A percentile compares a stretch with the other conserved stretches of the same genome.
Conservation (phyloP, 2,888 invertebrate species). For the Cantharis rustica region DNA sequence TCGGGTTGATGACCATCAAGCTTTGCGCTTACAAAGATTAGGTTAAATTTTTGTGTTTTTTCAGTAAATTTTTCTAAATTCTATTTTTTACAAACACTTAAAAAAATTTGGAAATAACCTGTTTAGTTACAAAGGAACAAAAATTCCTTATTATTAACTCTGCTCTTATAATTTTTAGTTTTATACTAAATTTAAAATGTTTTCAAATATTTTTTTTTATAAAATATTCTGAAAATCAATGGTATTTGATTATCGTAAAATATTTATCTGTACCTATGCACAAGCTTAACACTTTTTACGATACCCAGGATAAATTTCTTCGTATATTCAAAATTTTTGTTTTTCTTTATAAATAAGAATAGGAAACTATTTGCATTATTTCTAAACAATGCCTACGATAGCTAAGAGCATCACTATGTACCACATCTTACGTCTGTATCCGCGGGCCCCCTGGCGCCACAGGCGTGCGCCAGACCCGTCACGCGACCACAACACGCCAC, state of each 20-base stretch:
- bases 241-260: not conserved
- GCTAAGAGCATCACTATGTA: slow-evolving; percentile 11
- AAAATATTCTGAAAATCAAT: too few relatives aligned
- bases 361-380: not conserved
- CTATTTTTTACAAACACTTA: too few relatives aligned
- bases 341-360: not conserved
- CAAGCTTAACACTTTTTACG: not conserved
- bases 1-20: too few relatives aligned
- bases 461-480: slow-evolving; percentile 37
- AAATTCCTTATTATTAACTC: too few relatives aligned
- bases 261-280: not conserved
- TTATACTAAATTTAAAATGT: too few relatives aligned
- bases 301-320: not conserved
- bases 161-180: too few relatives aligned
- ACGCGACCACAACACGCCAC: slow-evolving; percentile 35
- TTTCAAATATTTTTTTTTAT: too few relatives aligned
- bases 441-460: slow-evolving; percentile 37
- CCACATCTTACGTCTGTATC: slow-evolving; percentile 26
- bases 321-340: not conserved
- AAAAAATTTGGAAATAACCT: too few relatives aligned
- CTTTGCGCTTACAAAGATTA: too few relatives aligned
- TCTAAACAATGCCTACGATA: not conserved
- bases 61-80: too few relatives aligned
- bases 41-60: too few relatives aligned
- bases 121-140: too few relatives aligned